These are phyloP conservation scores for Callospermophilus lateralis DNA, from an alignment of 2,113 vertebrate species.

Conservation along the genomic window DNA sequence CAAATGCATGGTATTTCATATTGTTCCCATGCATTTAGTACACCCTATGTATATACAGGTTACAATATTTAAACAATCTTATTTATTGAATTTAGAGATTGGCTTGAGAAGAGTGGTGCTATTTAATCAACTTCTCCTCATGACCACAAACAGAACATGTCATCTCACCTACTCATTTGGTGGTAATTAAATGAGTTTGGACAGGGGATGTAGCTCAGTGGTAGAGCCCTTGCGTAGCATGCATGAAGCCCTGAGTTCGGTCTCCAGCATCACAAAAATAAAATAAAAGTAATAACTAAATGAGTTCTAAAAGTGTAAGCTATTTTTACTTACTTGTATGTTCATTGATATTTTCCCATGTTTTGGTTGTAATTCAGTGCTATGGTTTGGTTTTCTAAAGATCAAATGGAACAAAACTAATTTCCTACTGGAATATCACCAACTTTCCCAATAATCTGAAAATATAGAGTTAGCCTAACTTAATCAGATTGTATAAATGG, in stretches of 20 bases:
- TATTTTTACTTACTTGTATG: background rate
- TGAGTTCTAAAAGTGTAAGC: background rate
- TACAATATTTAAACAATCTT: constrained; percentile 4
- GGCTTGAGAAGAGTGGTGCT: background rate
- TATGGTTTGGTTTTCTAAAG: constrained; percentile 29
- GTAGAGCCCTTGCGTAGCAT: background rate
- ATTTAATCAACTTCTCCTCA: background rate
- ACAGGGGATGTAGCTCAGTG: background rate
- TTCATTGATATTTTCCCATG: constrained; percentile 10
- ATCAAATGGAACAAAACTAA: background rate
- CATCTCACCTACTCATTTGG: background rate
- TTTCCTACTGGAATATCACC: background rate
- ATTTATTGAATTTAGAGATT: background rate
- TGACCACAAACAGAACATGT: background rate
- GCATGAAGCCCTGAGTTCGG: background rate
- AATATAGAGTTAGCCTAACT: background rate
- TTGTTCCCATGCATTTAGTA: background rate
- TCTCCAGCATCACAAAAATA: background rate
- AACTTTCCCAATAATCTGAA: constrained; percentile 29
- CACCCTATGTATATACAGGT: background rate
- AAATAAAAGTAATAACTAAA: background rate
- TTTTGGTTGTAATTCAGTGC: background rate
- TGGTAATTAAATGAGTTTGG: constrained; percentile 28
- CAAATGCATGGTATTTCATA: background rate
- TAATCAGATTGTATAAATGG: background rate